Evolutionary conservation across 2,113 vertebrate genomes (phyloP).

Genomic region (Macrotis lagotis): DNA sequence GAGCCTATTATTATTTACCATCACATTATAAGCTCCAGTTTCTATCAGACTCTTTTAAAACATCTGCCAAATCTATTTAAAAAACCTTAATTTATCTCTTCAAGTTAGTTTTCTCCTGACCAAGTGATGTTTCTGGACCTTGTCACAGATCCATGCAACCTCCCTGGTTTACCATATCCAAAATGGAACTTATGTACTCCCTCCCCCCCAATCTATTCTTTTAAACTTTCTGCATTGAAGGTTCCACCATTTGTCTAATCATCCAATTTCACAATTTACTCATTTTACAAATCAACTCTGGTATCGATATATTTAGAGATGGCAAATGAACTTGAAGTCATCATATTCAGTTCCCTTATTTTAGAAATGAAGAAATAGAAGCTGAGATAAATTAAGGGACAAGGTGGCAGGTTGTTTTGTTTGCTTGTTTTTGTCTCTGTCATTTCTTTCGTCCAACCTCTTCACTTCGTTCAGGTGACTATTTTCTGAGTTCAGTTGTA

Average conservation of each 20-base stretch:
- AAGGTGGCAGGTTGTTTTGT: background rate
- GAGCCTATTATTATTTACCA: background rate
- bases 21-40: background rate
- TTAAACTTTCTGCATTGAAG: background rate
- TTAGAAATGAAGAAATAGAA: background rate
- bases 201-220: background rate
- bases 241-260: background rate
- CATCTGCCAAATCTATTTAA: background rate
- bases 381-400: background rate
- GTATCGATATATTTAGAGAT: background rate
- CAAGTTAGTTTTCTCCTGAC: background rate
- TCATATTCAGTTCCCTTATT: background rate
- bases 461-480: background rate
- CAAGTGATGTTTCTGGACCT: background rate
- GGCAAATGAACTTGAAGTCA: background rate
- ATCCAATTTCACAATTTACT: background rate
- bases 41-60: background rate
- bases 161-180: background rate
- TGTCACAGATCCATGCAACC: background rate
- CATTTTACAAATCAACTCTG: background rate
- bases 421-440: background rate
- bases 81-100: background rate
- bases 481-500: background rate
- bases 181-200: background rate
- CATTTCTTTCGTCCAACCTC: background rate